Evolutionary conservation across 2,888 invertebrate species (phyloP).

Genomic region (Homarus gammarus): DNA sequence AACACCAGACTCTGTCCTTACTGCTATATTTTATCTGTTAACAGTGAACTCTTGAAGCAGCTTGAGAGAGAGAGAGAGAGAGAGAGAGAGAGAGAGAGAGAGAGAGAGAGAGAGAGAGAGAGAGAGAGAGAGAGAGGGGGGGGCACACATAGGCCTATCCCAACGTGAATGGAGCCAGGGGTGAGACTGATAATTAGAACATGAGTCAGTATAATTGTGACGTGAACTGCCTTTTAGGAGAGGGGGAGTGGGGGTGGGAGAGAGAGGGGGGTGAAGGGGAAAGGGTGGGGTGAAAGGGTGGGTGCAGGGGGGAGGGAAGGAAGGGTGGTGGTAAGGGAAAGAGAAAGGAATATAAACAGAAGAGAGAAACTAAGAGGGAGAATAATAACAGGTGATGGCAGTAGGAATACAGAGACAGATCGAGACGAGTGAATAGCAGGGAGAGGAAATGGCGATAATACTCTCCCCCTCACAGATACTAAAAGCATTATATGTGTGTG

Average conservation of each 20-base stretch:
- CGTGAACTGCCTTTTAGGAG: not conserved
- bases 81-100: not conserved
- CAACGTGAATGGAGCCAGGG: not conserved
- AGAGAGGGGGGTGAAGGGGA: not conserved
- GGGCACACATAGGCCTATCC: not conserved
- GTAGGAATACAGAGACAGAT: not conserved
- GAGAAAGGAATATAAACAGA: not conserved
- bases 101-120: not conserved
- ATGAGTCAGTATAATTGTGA: slow-evolving; percentile 8
- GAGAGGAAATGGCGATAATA: too few species aligned
- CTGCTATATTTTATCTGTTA: too few species aligned
- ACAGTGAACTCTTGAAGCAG: too few species aligned
- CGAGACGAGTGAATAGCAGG: not conserved
- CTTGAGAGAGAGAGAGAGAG: not conserved
- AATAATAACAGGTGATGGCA: not conserved
- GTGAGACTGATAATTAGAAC: slow-evolving; percentile 5
- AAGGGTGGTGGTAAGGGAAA: not conserved
- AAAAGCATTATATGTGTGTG: not conserved
- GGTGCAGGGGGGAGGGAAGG: not conserved
- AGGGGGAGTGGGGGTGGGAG: not conserved
- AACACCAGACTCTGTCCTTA: too few species aligned
- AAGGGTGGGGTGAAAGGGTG: not conserved
- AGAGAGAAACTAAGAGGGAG: not conserved
- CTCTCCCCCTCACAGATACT: not conserved
- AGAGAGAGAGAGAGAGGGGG: not conserved